phyloP scores from a whole-genome alignment of 2,888 invertebrate species.

The Calliphora vomitoria region DNA sequence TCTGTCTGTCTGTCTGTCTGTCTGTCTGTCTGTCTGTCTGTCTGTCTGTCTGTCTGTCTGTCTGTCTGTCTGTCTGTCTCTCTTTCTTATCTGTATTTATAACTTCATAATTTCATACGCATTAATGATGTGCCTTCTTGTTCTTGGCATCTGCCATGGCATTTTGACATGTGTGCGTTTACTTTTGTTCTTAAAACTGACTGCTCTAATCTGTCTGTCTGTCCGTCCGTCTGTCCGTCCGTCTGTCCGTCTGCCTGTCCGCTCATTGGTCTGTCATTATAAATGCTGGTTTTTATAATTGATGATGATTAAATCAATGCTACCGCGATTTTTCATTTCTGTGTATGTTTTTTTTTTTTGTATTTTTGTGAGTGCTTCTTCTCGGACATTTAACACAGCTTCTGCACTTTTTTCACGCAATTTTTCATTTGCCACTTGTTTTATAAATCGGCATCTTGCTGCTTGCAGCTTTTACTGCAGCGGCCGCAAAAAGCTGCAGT shows the following conservation, averaged over 20 bases:
- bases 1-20: not conserved
- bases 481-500: not conserved
- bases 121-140: slow-evolving; percentile 43
- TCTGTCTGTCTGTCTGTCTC: not conserved
- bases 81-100: slow-evolving; percentile 33
- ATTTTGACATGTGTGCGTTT: slow-evolving; percentile 51
- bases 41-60: slow-evolving; percentile 1
- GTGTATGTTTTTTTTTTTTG: slow-evolving; percentile 10
- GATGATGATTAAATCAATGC: slow-evolving; percentile 84
- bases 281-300: slow-evolving; percentile 79
- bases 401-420: slow-evolving; percentile 74
- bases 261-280: slow-evolving; percentile 70
- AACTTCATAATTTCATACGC: slow-evolving; percentile 67
- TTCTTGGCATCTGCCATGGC: slow-evolving; percentile 26
- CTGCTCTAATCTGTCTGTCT: slow-evolving; percentile 16
- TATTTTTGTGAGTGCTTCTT: not conserved
- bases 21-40: slow-evolving; percentile 1
- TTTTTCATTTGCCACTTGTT: slow-evolving; percentile 67
- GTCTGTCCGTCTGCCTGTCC: slow-evolving; percentile 30
- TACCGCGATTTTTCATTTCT: slow-evolving; percentile 78
- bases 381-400: slow-evolving; percentile 65
- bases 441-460: not conserved
- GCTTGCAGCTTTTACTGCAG: slow-evolving; percentile 4
- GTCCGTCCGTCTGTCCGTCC: slow-evolving; percentile 2
- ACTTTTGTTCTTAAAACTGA: slow-evolving; percentile 17